These are phyloP conservation scores for Eustalomyia histrio DNA, from an alignment of 2,888 invertebrate species.

Conservation along the genomic window DNA sequence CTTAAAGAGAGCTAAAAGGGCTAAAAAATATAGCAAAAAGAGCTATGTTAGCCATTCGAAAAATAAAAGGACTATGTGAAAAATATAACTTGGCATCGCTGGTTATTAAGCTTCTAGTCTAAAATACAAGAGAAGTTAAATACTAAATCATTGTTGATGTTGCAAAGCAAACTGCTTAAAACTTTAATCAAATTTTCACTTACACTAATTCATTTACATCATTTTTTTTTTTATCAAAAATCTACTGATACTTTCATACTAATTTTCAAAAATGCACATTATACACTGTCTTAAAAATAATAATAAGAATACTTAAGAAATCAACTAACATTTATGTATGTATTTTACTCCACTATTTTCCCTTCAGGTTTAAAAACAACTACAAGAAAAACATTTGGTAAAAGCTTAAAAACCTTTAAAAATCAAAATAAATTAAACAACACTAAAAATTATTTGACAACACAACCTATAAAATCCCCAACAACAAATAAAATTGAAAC, in stretches of 20 bases:
- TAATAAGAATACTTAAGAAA: slow-evolving; percentile 10
- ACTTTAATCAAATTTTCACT: not conserved
- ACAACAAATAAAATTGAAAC: slow-evolving; percentile 57
- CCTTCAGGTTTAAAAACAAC: slow-evolving; percentile 74
- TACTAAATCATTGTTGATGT: not conserved
- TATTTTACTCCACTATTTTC: slow-evolving; percentile 37
- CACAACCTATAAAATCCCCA: slow-evolving; percentile 49
- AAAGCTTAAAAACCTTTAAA: slow-evolving; percentile 73
- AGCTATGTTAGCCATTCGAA: too few relatives aligned
- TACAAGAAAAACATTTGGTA: slow-evolving; percentile 73
- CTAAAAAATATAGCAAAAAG: too few relatives aligned
- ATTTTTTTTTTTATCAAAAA: too few relatives aligned
- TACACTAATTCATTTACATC: not conserved
- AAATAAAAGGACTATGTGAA: too few relatives aligned
- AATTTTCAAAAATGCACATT: not conserved
- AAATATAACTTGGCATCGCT: too few relatives aligned
- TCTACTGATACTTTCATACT: not conserved
- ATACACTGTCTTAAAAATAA: slow-evolving; percentile 6
- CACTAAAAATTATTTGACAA: slow-evolving; percentile 55
- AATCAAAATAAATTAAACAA: slow-evolving; percentile 66
- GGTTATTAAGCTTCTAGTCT: too few relatives aligned
- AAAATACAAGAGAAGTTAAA: not conserved
- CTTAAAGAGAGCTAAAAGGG: too few relatives aligned
- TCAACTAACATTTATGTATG: slow-evolving; percentile 33
- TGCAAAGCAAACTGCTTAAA: not conserved